Evolutionary conservation across 2,888 invertebrate genomes (phyloP).

Genomic region (Cantharis nigra): DNA sequence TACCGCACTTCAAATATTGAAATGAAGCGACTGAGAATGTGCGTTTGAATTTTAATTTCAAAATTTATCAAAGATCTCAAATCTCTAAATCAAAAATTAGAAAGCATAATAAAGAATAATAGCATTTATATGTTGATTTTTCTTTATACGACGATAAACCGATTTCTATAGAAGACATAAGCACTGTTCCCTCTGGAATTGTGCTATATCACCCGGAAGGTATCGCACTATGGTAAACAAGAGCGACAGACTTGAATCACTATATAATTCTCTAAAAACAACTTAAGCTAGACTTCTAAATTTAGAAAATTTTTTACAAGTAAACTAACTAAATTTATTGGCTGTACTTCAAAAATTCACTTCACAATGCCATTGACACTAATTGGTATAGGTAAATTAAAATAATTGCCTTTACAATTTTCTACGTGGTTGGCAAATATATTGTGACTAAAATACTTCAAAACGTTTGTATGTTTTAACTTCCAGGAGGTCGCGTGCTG

Average conservation of each 20-base stretch:
- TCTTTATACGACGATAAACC: constrained; percentile 5
- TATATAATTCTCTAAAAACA: constrained; percentile 38
- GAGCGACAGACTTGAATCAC: constrained; percentile 22
- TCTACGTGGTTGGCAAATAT: neutral
- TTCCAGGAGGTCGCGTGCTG: neutral
- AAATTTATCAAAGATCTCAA: neutral
- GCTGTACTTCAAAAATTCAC: neutral
- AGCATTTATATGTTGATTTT: constrained; percentile 54
- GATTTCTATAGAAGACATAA: constrained; percentile 9
- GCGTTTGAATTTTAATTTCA: neutral
- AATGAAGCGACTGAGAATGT: neutral
- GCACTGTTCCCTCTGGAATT: constrained; percentile 5
- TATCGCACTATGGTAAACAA: constrained; percentile 26
- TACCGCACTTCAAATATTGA: neutral
- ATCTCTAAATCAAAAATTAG: constrained; percentile 51
- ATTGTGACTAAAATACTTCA: neutral
- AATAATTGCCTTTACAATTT: neutral
- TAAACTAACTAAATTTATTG: neutral
- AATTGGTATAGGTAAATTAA: neutral
- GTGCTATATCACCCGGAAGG: constrained; percentile 10
- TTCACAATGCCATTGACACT: neutral
- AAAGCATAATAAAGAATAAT: constrained; percentile 54
- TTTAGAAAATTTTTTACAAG: constrained; percentile 45
- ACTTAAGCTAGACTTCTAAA: constrained; percentile 45
- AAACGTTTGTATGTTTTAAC: neutral